Conservation (phyloP, 2,113 vertebrate species). For the Hepsetus odoe region DNA sequence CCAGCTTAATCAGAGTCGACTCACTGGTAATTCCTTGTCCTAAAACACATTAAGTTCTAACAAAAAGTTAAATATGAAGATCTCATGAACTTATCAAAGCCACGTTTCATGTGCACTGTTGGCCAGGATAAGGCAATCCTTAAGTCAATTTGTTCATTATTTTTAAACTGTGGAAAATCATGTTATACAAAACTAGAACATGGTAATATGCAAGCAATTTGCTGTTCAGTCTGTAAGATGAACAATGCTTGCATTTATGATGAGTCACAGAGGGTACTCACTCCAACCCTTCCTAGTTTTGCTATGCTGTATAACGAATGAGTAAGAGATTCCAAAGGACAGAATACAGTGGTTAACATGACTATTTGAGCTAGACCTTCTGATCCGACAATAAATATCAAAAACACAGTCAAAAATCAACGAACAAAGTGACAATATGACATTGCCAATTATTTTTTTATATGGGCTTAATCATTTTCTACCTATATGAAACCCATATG, state of each 20-base stretch:
- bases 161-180: neutral
- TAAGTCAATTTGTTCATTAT: neutral
- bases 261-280: neutral
- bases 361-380: no score
- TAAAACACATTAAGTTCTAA: constrained; percentile 3
- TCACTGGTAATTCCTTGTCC: constrained; percentile 15
- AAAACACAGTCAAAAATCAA: no score
- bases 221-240: neutral
- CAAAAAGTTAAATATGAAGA: neutral
- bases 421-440: no score
- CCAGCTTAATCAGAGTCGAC: constrained; percentile 8
- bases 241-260: neutral
- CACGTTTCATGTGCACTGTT: neutral
- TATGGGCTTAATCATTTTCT: no score
- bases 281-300: neutral
- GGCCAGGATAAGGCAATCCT: neutral
- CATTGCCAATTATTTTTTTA: no score
- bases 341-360: no score
- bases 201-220: neutral
- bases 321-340: neutral
- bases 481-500: no score
- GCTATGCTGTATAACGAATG: neutral
- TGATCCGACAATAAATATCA: no score
- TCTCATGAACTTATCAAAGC: constrained; percentile 5
- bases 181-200: neutral